phyloP scores from a whole-genome alignment of 2,113 vertebrate species.

The Felis chaus region DNA sequence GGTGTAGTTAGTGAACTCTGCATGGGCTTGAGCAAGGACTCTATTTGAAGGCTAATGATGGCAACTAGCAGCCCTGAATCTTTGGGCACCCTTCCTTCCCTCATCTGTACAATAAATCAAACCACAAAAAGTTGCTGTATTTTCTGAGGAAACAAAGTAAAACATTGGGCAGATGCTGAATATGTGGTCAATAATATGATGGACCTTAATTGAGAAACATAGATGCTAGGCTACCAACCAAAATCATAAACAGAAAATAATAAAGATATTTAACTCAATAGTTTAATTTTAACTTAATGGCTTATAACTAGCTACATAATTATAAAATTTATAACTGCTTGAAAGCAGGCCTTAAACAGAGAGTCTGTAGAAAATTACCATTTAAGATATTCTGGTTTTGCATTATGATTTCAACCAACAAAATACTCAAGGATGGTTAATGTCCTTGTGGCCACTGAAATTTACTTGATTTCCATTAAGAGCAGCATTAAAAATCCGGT shows the following conservation, averaged over 20 bases:
- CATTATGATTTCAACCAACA: conserved; percentile 47
- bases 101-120: not conserved
- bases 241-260: conserved; percentile 31
- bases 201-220: not conserved
- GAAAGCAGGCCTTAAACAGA: not conserved
- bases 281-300: conserved; percentile 27
- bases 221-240: not conserved
- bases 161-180: not conserved
- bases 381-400: not conserved
- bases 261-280: not conserved
- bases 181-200: not conserved
- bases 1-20: not conserved
- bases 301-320: not conserved
- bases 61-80: not conserved
- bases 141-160: conserved; percentile 41
- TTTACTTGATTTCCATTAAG: conserved; percentile 17
- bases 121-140: not conserved
- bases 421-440: not conserved
- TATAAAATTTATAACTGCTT: conserved; percentile 9
- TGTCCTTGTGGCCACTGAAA: not conserved
- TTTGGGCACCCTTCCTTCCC: not conserved
- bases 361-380: not conserved
- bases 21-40: not conserved
- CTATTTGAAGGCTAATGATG: not conserved
- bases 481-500: not conserved